Percentiles rank a stretch among this genome's conserved stretches.
Conservation (phyloP, 2,797 vertebrate genomes). For the Sebastes oblongus region DNA sequence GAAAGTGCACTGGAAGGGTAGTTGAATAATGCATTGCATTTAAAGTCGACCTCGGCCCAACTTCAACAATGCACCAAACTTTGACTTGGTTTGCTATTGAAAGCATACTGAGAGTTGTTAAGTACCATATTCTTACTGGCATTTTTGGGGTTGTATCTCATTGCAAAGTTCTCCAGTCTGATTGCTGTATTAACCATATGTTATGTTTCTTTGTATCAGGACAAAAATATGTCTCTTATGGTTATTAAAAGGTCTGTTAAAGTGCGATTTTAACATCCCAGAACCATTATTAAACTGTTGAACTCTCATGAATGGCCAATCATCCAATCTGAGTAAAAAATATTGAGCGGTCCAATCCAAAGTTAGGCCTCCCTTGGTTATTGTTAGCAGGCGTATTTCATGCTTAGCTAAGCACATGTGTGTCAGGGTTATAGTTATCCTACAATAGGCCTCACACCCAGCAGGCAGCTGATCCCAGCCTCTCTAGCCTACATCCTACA, state of each 20-base stretch:
- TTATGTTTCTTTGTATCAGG: not conserved
- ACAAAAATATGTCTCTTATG: not conserved
- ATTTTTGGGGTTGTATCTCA: not conserved
- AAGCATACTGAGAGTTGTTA: conserved; percentile 9
- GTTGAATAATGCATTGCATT: conserved; percentile 69
- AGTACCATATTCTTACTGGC: not conserved
- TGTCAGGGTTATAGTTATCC: conserved; percentile 41
- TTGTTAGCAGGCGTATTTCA: conserved; percentile 19
- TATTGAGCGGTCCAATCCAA: conserved; percentile 9
- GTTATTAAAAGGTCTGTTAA: not conserved
- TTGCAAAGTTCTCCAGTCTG: conserved; percentile 4
- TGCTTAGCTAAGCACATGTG: conserved; percentile 15
- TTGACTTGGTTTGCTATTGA: conserved; percentile 8
- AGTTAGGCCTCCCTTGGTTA: conserved; percentile 6
- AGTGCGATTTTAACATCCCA: conserved; percentile 6
- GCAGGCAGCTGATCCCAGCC: conserved; percentile 77
- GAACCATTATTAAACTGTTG: not conserved
- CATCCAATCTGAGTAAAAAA: conserved; percentile 25
- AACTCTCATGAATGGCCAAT: conserved; percentile 15
- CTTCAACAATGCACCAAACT: conserved; percentile 54
- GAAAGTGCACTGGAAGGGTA: conserved; percentile 54
- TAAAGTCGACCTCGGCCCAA: conserved; percentile 54
- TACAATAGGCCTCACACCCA: conserved; percentile 71
- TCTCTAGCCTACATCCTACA: conserved; percentile 84
- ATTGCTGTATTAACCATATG: not conserved